Evolutionary conservation across 2,888 invertebrate genomes (phyloP), one percentile per base, ranked within the genome.

Genomic region (Camptogramma bilineatum): DNA sequence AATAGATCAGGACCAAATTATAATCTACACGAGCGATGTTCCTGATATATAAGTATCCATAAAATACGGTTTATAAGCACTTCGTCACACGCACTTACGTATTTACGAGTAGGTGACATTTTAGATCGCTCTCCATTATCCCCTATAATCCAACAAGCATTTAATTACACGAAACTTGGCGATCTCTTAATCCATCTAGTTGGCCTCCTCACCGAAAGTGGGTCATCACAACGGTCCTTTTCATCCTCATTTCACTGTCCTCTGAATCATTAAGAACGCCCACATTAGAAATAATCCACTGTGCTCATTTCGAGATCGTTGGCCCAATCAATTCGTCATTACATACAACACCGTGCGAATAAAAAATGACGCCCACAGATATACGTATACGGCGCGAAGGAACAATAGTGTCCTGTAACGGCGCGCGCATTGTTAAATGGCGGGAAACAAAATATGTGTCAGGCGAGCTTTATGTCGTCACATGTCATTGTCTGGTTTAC

Each of bases 281-380:
- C 87, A 90, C 90, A 84, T 81, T 82, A 72, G 79, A 75, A 80
- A 78, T 75, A 78, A 81, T 85, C 80, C 79, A 78, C 81, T 81
- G 88, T 80, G 85, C 88, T 76, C 85, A 77, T 88, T 90, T 77
- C 67, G 66, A 80, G 81, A 82, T 79, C 83, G 78, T 84, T 82
- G 83, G 81, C 76, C 82, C 85, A 89, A 90, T 91, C 91, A 90
- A 90, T 90, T 86, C 88, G 86, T 90, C 91, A 91, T 91, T 87
- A 90, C 64, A 46, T 39, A 83, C 82, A 79, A 81, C 79, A 79
- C 75, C 82, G 85, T 84, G 87, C 80, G 83, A 85, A 85, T 83
- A 86, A 88, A 88, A 89, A 89, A 80, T 77, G 73, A 84, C 90
- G 80, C 90, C 88, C 84, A 87, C 90, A 81, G 79, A 73, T 73